Percentiles rank a stretch among this genome's conserved stretches.
These are phyloP conservation scores for Zygothrica quintamaculata DNA, from an alignment of 2,888 invertebrate genomes.

Conservation along the genomic window DNA sequence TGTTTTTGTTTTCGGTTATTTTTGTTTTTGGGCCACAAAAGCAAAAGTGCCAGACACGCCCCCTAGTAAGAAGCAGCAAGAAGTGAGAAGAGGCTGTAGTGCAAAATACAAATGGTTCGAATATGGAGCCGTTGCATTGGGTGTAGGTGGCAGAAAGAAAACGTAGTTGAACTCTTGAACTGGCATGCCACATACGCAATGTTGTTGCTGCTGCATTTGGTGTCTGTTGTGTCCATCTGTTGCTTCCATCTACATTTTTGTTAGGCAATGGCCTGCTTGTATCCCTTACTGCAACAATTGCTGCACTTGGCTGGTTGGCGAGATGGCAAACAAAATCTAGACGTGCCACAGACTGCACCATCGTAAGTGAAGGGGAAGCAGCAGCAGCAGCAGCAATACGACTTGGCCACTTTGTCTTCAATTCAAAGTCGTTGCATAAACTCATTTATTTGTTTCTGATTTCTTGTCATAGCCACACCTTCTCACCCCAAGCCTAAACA, in stretches of 20 bases:
- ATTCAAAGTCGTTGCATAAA: slow-evolving; percentile 76
- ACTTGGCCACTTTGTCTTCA: slow-evolving; percentile 75
- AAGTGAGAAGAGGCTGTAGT: slow-evolving; percentile 35
- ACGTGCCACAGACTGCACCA: slow-evolving; percentile 32
- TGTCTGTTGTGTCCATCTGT: slow-evolving; percentile 34
- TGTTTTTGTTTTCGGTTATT: slow-evolving; percentile 3
- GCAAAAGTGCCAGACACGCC: slow-evolving; percentile 47
- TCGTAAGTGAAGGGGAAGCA: not conserved
- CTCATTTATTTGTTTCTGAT: slow-evolving; percentile 81
- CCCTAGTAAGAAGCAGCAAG: not conserved
- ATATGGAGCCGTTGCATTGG: slow-evolving; percentile 6
- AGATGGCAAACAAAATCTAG: slow-evolving; percentile 66
- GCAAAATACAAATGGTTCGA: slow-evolving; percentile 26
- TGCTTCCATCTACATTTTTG: slow-evolving; percentile 40
- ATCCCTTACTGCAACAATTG: slow-evolving; percentile 26
- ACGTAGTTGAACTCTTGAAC: slow-evolving; percentile 70
- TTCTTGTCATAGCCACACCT: slow-evolving; percentile 73
- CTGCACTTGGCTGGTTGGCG: slow-evolving; percentile 16
- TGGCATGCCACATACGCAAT: slow-evolving; percentile 55
- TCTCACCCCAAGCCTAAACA: slow-evolving; percentile 6
- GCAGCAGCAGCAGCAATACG: slow-evolving; percentile 23
- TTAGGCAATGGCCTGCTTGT: slow-evolving; percentile 40
- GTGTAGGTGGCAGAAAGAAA: slow-evolving; percentile 62
- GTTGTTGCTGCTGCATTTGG: slow-evolving; percentile 8
- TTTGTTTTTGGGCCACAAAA: slow-evolving; percentile 32